Percentiles rank a stretch among this genome's conserved stretches.
phyloP scores from a whole-genome alignment of 2,888 invertebrate genomes.

The Lycia hirtaria region DNA sequence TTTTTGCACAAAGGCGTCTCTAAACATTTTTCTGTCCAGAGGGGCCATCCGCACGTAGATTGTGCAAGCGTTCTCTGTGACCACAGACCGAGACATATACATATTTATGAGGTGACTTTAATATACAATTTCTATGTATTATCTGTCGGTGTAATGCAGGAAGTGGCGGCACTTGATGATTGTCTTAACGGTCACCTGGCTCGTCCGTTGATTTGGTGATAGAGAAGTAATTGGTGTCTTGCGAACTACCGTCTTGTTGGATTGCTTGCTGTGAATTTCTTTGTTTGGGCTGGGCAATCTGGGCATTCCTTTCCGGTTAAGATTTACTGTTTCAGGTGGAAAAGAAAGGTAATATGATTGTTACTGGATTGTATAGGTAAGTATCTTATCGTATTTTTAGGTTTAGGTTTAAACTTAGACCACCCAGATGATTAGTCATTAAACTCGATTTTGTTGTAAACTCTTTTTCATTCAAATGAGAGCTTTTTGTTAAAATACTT shows the following conservation, averaged over 20 bases:
- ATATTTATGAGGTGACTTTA: conserved; percentile 84
- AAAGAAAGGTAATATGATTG: too few relatives aligned
- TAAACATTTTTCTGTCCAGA: conserved; percentile 48
- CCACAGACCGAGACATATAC: conserved; percentile 83
- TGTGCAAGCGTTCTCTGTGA: conserved; percentile 80
- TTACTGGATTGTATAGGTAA: too few relatives aligned
- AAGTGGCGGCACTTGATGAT: conserved; percentile 74
- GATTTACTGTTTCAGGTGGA: too few relatives aligned
- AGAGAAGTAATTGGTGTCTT: conserved; percentile 61
- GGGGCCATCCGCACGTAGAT: conserved; percentile 73
- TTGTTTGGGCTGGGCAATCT: neutral
- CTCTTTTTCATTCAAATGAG: too few relatives aligned
- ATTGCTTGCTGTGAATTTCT: conserved; percentile 17
- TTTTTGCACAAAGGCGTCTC: conserved; percentile 8
- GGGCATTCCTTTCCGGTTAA: too few relatives aligned
- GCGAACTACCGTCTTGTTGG: conserved; percentile 2
- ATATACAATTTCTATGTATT: conserved; percentile 85
- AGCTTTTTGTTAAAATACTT: too few relatives aligned
- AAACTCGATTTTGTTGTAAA: too few relatives aligned
- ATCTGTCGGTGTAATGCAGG: conserved; percentile 81
- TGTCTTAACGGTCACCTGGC: conserved; percentile 79
- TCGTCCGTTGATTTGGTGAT: conserved; percentile 54
- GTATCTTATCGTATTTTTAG: too few relatives aligned
- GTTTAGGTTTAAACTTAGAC: too few relatives aligned
- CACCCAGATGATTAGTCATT: too few relatives aligned